Evolutionary conservation across 2,113 vertebrate genomes (phyloP), one percentile per base, ranked within the genome.

Genomic region (Melanocharis versteri): DNA sequence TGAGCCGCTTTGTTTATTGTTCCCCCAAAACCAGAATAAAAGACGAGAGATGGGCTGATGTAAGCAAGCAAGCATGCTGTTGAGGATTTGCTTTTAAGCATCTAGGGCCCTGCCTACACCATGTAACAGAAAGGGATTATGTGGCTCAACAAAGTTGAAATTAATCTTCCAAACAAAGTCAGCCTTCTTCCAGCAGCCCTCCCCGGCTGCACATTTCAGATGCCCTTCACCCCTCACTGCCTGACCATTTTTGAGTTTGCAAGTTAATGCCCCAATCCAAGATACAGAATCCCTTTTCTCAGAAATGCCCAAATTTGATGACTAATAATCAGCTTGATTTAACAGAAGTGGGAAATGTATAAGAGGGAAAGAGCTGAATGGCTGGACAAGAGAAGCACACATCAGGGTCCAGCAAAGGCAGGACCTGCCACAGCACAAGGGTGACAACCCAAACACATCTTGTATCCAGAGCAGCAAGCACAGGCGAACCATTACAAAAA

Each of bases 1-100:
- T 95, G 96, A 94, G 53, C 30, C 14, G 65, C 98, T 98, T 98
- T 98, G 98, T 98, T 96, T 50, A 97, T 98, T 98, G 97, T 98
- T 97, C 93, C 62, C 72, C 60, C 76, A 92, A 94, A 77, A 96
- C 6, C 51, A 97, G 94, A 96, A 58, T 60, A 91, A 95, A 97
- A 87, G 91, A 78, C 4, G 28, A 95, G 92, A 83, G 72, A 91
- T 69, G 83, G 96, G 92, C 97, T 98, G 98, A 98, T 97, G 97
- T 98, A 96, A 98, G 97, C 83, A 58, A 96, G 95, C 6, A 97
- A 98, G 97, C 97, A 98, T 96, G 97, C 96, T 90, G 95, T 65
- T 96, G 93, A 96, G 97, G 97, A 97, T 97, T 96, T 93, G 96
- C 96, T 98, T 97, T 97, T 92, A 97, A 98, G 92, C 94, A 91